These are phyloP conservation scores for Schrankia costaestrigalis DNA, from an alignment of 2,888 invertebrate genomes.

Conservation along the genomic window DNA sequence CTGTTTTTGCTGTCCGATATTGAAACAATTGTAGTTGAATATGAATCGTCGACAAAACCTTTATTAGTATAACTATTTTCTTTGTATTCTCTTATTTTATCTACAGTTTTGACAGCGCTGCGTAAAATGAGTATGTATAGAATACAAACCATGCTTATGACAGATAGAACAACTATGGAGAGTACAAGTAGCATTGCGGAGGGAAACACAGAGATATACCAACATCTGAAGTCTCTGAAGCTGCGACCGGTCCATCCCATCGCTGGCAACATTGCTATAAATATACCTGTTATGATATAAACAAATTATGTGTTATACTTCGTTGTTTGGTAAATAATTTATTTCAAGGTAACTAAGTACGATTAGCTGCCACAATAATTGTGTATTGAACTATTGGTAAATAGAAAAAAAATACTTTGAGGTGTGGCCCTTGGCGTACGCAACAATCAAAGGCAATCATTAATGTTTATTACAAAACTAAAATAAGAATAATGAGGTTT, in stretches of 20 bases:
- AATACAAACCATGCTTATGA: slow-evolving; percentile 56
- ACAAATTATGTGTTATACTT: not conserved
- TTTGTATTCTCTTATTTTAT: slow-evolving; percentile 63
- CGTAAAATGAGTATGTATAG: slow-evolving; percentile 79
- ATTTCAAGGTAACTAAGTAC: too few species aligned
- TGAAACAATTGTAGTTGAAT: slow-evolving; percentile 29
- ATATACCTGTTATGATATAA: slow-evolving; percentile 52
- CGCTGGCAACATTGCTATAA: slow-evolving; percentile 49
- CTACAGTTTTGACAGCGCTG: slow-evolving; percentile 75
- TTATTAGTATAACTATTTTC: slow-evolving; percentile 47
- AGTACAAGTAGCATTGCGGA: slow-evolving; percentile 71
- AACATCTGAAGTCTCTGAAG: slow-evolving; percentile 75
- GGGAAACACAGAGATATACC: slow-evolving; percentile 80
- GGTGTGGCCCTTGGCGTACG: too few species aligned
- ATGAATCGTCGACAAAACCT: slow-evolving; percentile 45
- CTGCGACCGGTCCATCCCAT: slow-evolving; percentile 68
- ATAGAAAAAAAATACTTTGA: too few species aligned
- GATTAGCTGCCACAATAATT: too few species aligned
- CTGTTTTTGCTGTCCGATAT: slow-evolving; percentile 23
- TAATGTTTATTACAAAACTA: too few species aligned
- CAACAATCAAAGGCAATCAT: too few species aligned
- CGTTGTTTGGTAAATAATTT: too few species aligned
- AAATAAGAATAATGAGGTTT: too few species aligned
- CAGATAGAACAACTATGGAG: slow-evolving; percentile 68
- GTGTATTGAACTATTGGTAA: too few species aligned